Evolutionary conservation across 2,888 invertebrate genomes (phyloP), one percentile per base, ranked within the genome.

Genomic region (Drosophila borborema): DNA sequence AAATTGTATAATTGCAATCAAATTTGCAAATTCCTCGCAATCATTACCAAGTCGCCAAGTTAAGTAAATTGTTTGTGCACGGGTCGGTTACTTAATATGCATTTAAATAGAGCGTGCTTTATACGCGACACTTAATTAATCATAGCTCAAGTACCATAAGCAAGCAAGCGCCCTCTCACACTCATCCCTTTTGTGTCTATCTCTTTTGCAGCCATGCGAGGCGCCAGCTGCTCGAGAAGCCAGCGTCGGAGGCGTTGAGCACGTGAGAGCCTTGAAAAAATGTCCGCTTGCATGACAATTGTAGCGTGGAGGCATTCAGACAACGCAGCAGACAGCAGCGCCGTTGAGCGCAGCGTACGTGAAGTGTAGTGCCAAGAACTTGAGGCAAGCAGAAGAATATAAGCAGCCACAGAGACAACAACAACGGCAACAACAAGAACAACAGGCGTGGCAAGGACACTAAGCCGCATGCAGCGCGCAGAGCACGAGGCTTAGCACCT

Each of bases 251-350:
- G 58, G 53, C 63, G 78, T 61, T 77, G 69, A 74, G 78, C 70
- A 86, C 80, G 79, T 83, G 80, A 77, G 68, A 76, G 81, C 83
- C 83, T 80, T 76, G 74, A 78, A 79, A 90, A 85, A 90, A 90
- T 90, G 91, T 79, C 82, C 81, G 84, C 84, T 90, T 89, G 82
- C 89, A 86, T 86, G 89, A 91, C 90, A 91, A 91, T 91, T 91
- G 91, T 85, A 82, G 84, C 79, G 81, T 86, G 89, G 88, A 86
- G 81, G 91, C 89, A 90, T 91, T 91, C 84, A 90, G 83, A 84
- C 81, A 86, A 82, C 78, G 81, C 76, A 76, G 70, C 80, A 82
- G 81, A 74, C 82, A 67, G 72, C 82, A 64, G 72, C 82, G 70
- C 82, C 74, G 84, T 74, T 70, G 74, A 74, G 75, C 83, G 75